These are phyloP conservation scores for Myathropa florea DNA, from an alignment of 2,888 invertebrate genomes.

Conservation along the genomic window DNA sequence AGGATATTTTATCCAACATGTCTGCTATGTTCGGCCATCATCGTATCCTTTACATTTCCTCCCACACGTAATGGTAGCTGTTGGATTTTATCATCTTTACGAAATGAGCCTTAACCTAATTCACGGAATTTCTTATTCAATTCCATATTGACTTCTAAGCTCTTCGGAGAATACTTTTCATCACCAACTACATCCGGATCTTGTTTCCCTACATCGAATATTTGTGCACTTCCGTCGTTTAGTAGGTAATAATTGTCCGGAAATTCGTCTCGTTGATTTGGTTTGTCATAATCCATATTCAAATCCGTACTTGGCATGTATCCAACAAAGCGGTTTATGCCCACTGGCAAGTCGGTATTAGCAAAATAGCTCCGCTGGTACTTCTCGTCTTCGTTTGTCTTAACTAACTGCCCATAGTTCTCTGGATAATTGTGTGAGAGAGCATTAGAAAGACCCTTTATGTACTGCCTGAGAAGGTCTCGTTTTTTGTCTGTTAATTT, in stretches of 20 bases:
- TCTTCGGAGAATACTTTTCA: conserved; percentile 56
- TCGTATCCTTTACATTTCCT: neutral
- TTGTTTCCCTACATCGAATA: neutral
- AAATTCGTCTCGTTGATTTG: conserved; percentile 44
- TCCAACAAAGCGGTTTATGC: conserved; percentile 10
- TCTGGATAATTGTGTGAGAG: conserved; percentile 14
- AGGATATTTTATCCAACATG: neutral
- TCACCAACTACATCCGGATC: conserved; percentile 5
- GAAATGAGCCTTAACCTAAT: conserved; percentile 31
- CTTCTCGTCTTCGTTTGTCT: conserved; percentile 8
- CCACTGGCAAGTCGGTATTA: neutral
- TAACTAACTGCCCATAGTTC: neutral
- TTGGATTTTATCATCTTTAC: neutral
- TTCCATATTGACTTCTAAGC: conserved; percentile 64
- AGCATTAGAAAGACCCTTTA: conserved; percentile 70
- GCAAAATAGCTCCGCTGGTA: conserved; percentile 18
- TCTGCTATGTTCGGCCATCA: neutral
- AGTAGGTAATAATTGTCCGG: conserved; percentile 71
- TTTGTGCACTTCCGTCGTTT: conserved; percentile 65
- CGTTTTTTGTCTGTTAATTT: conserved; percentile 41
- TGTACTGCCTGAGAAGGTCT: conserved; percentile 70
- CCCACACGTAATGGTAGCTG: neutral
- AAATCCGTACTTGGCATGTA: conserved; percentile 43
- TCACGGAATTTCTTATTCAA: conserved; percentile 70
- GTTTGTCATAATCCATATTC: conserved; percentile 25